These are phyloP conservation scores for Apodemia zela DNA, from an alignment of 2,888 invertebrate species.

Conservation along the genomic window DNA sequence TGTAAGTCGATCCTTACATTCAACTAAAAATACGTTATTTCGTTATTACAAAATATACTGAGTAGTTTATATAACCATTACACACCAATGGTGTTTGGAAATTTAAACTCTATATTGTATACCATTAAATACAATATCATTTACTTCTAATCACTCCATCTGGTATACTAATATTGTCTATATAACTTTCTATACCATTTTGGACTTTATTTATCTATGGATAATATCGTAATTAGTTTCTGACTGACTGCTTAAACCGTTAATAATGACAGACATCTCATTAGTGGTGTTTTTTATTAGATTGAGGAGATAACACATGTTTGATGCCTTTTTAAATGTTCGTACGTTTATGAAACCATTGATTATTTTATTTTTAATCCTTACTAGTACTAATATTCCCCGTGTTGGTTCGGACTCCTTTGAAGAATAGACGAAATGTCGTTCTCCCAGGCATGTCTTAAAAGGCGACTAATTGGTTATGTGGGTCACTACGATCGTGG, in stretches of 20 bases:
- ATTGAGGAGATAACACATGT: slow-evolving; percentile 28
- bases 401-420: too few relatives aligned
- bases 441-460: too few relatives aligned
- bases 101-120: too few relatives aligned
- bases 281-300: slow-evolving; percentile 25
- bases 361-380: background rate
- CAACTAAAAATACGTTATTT: too few relatives aligned
- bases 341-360: background rate
- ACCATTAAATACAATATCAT: background rate
- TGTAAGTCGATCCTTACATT: too few relatives aligned
- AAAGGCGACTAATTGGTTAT: too few relatives aligned
- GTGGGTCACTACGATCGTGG: too few relatives aligned
- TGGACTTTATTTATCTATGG: background rate
- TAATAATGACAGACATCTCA: slow-evolving; percentile 17
- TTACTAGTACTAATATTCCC: too few relatives aligned
- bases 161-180: background rate
- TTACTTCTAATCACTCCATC: background rate
- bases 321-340: slow-evolving; percentile 20
- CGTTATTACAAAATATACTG: too few relatives aligned
- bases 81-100: too few relatives aligned
- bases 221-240: slow-evolving; percentile 1
- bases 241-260: background rate
- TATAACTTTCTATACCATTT: slow-evolving; percentile 1
- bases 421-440: too few relatives aligned
- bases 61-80: too few relatives aligned